phyloP scores from a whole-genome alignment of 2,113 vertebrate genomes.

The Pachycephala philippinensis region DNA sequence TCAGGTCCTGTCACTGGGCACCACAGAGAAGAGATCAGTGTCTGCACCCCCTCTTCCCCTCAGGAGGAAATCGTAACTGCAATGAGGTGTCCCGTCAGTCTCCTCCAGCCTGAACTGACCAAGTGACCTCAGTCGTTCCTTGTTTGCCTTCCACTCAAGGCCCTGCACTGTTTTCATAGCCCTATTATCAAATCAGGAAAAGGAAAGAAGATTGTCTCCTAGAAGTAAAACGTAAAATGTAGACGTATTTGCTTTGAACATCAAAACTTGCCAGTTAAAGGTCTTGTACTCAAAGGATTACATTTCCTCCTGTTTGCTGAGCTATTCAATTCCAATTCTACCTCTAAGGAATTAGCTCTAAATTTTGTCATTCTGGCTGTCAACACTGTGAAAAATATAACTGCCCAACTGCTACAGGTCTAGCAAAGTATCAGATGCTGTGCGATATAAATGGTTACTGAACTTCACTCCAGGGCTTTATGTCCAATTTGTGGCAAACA shows the following conservation, averaged over 20 bases:
- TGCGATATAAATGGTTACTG: not conserved
- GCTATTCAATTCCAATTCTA: not conserved
- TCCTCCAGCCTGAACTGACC: not conserved
- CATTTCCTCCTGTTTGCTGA: not conserved
- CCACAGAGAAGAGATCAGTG: not conserved
- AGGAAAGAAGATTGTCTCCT: not conserved
- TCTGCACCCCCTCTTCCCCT: not conserved
- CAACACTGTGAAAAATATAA: not conserved
- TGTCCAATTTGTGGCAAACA: not conserved
- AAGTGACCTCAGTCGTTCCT: not conserved
- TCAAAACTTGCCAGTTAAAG: not conserved
- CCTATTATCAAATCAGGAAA: not conserved
- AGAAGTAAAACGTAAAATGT: not conserved
- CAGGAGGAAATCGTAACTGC: not conserved
- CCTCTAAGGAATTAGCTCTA: not conserved
- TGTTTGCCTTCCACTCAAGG: not conserved
- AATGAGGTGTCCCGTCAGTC: not conserved
- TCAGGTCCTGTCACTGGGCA: fast-evolving
- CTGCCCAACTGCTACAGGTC: not conserved
- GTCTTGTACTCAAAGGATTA: not conserved
- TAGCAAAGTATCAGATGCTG: not conserved
- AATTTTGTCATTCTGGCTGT: not conserved
- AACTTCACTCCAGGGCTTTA: not conserved
- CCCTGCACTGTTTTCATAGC: not conserved
- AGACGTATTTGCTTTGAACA: not conserved